A percentile compares a stretch with the other conserved stretches of the same genome.
Evolutionary conservation across 1,140 invertebrate genomes (phyloP).

Genomic region (Oreohelix idahoensis): DNA sequence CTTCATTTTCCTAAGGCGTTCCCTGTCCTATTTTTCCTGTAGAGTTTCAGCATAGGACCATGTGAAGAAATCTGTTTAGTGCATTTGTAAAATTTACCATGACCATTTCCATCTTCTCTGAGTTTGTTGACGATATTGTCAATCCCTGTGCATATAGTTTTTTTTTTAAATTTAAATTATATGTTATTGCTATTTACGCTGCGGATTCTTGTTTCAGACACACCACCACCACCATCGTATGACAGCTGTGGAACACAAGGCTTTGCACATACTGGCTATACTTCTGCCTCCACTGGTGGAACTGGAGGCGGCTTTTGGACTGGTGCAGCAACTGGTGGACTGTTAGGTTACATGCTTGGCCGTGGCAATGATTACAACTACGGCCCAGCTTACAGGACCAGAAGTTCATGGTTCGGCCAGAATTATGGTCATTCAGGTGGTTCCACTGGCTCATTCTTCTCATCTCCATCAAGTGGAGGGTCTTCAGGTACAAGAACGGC

Average conservation of each 20-base stretch:
- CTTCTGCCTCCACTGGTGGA: background rate
- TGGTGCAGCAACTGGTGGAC: conserved; percentile 75
- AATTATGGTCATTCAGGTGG: background rate
- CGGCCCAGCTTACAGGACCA: conserved; percentile 21
- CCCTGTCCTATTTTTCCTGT: too few relatives aligned
- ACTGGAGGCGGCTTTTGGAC: conserved; percentile 75
- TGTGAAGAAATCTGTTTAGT: too few relatives aligned
- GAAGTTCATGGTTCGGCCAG: background rate
- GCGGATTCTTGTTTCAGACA: background rate
- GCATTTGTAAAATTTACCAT: too few relatives aligned
- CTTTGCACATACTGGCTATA: conserved; percentile 23
- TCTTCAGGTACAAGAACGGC: too few relatives aligned
- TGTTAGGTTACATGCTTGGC: conserved; percentile 76
- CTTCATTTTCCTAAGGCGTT: too few relatives aligned
- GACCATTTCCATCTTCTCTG: too few relatives aligned
- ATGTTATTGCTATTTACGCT: background rate
- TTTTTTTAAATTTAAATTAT: too few relatives aligned
- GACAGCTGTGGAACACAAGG: background rate
- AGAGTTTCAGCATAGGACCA: too few relatives aligned
- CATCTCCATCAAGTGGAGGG: too few relatives aligned
- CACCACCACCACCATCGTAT: conserved; percentile 21
- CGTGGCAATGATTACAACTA: conserved; percentile 34
- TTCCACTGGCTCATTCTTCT: too few relatives aligned
- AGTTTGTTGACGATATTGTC: too few relatives aligned
- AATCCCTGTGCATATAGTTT: too few relatives aligned